Conservation (phyloP, 2,888 invertebrate genomes). For the Rambutsinella grinnellia region DNA sequence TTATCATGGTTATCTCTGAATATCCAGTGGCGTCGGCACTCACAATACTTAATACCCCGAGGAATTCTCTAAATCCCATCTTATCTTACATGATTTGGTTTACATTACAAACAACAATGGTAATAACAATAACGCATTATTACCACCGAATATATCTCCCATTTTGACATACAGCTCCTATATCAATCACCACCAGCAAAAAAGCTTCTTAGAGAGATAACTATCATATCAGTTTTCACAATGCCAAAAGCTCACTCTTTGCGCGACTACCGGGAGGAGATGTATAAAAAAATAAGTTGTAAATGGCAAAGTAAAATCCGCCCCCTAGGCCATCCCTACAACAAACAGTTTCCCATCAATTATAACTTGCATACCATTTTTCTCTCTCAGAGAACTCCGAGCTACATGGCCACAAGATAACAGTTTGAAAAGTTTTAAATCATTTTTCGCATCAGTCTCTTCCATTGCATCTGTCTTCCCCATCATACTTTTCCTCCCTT, state of each 20-base stretch:
- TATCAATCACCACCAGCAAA: conserved; percentile 14
- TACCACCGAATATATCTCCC: background rate
- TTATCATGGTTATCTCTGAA: conserved; percentile 6
- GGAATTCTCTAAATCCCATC: conserved; percentile 5
- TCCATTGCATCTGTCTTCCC: background rate
- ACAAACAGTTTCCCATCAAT: conserved; percentile 2
- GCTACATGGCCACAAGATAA: too few relatives aligned
- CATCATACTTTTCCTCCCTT: background rate
- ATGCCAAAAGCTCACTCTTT: background rate
- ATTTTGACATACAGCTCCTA: background rate
- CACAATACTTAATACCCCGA: conserved; percentile 4
- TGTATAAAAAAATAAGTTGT: background rate
- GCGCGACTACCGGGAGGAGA: background rate
- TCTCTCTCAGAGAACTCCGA: too few relatives aligned
- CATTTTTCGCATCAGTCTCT: background rate
- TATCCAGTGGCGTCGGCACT: conserved; percentile 10
- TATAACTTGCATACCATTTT: background rate
- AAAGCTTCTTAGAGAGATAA: conserved; percentile 14
- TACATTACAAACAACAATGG: conserved; percentile 3
- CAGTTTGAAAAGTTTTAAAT: too few relatives aligned
- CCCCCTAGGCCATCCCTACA: background rate
- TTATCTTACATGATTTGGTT: background rate
- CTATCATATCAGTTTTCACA: conserved; percentile 21
- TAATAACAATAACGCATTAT: conserved; percentile 6
- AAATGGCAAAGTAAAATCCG: conserved; percentile 24